Base-by-base conservation (phyloP, 2,797 vertebrate genomes). In the Tachyglossus aculeatus region DNA sequence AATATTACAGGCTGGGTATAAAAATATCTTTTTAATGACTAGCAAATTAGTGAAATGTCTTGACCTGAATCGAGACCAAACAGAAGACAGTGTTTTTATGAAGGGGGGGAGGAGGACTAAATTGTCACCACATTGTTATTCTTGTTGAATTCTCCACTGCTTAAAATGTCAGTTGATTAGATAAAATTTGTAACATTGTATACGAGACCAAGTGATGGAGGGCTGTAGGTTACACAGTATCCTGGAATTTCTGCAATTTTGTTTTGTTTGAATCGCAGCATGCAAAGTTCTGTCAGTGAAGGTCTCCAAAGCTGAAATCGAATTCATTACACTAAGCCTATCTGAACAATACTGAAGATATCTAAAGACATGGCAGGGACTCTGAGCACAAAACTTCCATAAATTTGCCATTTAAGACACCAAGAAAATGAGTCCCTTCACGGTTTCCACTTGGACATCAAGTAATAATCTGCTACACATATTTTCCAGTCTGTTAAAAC, bases 21-120 rank as follows among this genome's bases (percentile, higher is more conserved):
- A 95, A 95, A 96, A 95, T 95, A 94, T 92, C 91, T 93, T 90
- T 90, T 91, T 95, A 97, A 96, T 95, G 93, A 96, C 89, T 92
- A 89, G 90, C 87, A 94, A 95, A 95, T 94, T 94, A 93, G 92
- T 91, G 88, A 89, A 94, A 94, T 93, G 90, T 90, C 91, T 90
- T 93, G 94, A 95, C 92, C 93, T 91, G 90, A 90, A 89, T 92
- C 79, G 85, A 93, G 91, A 94, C 87, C 91, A 94, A 95, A 95
- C 89, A 90, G 82, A 91, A 93, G 88, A 87, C 44, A 52, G 67
- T 91, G 91, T 95, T 94, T 94, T 93, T 91, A 87, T 85, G 87
- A 86, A 90, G 67, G 62, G 73, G 52, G 67, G 69, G 84, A 85
- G 81, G 83, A 79, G 80, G 54, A 71, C 76, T 80, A 86, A 93